Conservation (phyloP, 2,888 invertebrate species). For the Dicycla oo region DNA sequence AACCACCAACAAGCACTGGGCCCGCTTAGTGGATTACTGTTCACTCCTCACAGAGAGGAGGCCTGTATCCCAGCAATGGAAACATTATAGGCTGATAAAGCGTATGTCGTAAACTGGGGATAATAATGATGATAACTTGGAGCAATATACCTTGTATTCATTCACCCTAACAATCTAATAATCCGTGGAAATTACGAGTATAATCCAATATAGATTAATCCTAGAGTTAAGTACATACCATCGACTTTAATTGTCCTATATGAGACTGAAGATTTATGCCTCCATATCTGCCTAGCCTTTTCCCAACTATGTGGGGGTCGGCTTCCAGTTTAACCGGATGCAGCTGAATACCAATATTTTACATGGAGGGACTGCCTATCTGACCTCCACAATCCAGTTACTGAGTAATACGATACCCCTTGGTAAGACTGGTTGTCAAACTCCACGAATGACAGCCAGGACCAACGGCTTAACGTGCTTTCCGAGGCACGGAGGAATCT, state of each 20-base stretch:
- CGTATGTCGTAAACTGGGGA: background rate
- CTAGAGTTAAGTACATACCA: background rate
- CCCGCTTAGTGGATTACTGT: background rate
- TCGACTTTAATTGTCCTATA: constrained; percentile 11
- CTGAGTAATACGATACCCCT: too few species aligned
- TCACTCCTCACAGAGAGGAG: background rate
- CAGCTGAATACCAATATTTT: too few species aligned
- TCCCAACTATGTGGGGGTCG: too few species aligned
- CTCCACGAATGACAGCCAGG: too few species aligned
- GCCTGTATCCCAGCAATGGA: background rate
- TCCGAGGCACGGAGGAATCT: too few species aligned
- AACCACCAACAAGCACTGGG: background rate
- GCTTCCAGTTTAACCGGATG: too few species aligned
- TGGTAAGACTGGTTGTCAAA: too few species aligned
- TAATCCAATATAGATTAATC: constrained; percentile 16
- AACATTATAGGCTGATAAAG: background rate
- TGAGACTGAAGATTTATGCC: constrained; percentile 12
- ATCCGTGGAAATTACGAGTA: background rate
- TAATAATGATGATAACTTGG: background rate
- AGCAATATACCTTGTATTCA: background rate
- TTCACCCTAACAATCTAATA: background rate
- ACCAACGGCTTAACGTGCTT: too few species aligned
- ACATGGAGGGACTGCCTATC: too few species aligned
- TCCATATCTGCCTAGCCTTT: too few species aligned
- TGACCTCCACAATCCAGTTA: too few species aligned